Conservation (phyloP, 2,113 vertebrate species). For the Lynx canadensis region DNA sequence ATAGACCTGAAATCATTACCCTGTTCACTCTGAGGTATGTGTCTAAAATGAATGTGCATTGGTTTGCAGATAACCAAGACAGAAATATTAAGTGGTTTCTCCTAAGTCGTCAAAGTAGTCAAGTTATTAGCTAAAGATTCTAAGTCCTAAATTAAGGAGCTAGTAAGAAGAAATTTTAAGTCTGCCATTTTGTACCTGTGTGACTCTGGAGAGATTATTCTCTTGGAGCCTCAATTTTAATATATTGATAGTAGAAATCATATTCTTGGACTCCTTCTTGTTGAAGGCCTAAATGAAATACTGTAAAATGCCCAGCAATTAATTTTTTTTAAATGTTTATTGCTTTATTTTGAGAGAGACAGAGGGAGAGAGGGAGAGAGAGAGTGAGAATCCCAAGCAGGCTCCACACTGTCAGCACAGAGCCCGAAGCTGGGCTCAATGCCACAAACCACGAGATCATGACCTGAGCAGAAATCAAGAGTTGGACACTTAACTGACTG, state of each 20-base stretch:
- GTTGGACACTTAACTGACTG: no score
- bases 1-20: neutral
- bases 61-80: neutral
- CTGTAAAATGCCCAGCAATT: neutral
- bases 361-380: no score
- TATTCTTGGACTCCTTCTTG: neutral
- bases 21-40: neutral
- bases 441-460: no score
- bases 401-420: no score
- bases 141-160: neutral
- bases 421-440: no score
- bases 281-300: neutral
- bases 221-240: neutral
- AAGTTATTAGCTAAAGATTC: neutral
- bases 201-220: neutral
- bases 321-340: no score
- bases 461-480: no score
- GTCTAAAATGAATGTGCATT: neutral
- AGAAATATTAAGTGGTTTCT: conserved; percentile 30
- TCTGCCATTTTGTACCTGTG: neutral
- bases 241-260: neutral
- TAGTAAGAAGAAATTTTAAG: neutral
- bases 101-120: neutral
- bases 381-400: no score
- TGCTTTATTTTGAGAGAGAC: no score